These are phyloP conservation scores for Taxidea taxus DNA, from an alignment of 2,113 vertebrate species.

Conservation along the genomic window DNA sequence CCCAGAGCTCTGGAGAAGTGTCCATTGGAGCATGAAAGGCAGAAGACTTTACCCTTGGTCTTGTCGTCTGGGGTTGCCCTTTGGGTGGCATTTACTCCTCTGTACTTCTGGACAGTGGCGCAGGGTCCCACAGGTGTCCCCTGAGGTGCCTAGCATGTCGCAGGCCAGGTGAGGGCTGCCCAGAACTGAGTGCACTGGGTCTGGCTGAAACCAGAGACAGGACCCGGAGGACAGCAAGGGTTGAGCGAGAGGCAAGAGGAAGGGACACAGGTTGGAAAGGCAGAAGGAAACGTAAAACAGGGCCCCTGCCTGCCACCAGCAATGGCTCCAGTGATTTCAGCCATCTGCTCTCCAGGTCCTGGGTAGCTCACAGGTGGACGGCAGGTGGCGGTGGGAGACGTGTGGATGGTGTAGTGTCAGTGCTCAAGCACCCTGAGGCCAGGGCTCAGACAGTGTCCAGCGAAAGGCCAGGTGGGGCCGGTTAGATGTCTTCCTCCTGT, in stretches of 20 bases:
- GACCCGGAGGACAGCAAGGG: neutral
- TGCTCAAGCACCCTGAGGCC: neutral
- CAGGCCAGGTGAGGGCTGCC: neutral
- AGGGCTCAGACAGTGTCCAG: neutral
- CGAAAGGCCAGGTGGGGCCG: neutral
- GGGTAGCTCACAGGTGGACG: neutral
- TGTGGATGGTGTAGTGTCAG: rapidly evolving
- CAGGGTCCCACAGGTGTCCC: neutral
- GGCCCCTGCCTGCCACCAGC: neutral
- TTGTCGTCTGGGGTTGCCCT: too few species aligned
- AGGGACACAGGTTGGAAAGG: neutral
- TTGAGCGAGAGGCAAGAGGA: neutral
- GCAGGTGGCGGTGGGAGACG: neutral
- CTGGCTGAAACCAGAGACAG: neutral
- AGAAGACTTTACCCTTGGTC: neutral
- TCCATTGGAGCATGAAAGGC: neutral
- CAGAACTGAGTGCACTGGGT: neutral
- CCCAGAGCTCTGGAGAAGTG: neutral
- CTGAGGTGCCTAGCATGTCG: neutral
- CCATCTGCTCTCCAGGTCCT: neutral
- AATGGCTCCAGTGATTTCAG: neutral
- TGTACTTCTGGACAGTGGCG: neutral
- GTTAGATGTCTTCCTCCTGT: neutral
- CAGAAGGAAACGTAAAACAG: neutral
- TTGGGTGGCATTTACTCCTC: neutral